Evolutionary conservation across 2,797 vertebrate genomes (phyloP).

Genomic region (Gobionotothen gibberifrons): DNA sequence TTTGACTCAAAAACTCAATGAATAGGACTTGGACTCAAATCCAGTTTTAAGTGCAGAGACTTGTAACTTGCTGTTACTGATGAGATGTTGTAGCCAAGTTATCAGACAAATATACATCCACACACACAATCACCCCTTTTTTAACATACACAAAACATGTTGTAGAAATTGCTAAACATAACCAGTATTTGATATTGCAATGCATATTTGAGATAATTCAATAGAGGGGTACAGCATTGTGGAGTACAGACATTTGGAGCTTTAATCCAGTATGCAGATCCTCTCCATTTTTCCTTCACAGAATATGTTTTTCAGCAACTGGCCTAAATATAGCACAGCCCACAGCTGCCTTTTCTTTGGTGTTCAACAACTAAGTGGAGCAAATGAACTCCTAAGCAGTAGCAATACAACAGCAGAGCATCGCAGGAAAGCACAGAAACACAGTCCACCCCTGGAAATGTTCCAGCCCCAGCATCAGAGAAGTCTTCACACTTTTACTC

Average conservation of each 20-base stretch:
- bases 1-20: too few species aligned
- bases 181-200: neutral
- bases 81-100: neutral
- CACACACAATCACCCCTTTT: neutral
- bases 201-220: neutral
- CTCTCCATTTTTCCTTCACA: neutral
- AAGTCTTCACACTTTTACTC: slow-evolving; percentile 17
- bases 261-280: neutral
- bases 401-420: slow-evolving; percentile 4
- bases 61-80: too few species aligned
- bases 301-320: neutral
- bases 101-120: neutral
- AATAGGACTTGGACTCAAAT: too few species aligned
- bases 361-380: slow-evolving; percentile 5
- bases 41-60: too few species aligned
- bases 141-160: neutral
- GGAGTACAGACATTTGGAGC: neutral
- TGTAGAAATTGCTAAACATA: neutral
- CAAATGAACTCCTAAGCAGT: slow-evolving; percentile 4
- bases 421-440: slow-evolving; percentile 24
- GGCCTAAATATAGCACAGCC: neutral
- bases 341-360: neutral
- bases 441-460: neutral
- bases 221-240: neutral
- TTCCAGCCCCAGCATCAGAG: slow-evolving; percentile 3